Evolutionary conservation across 2,797 vertebrate genomes (phyloP).

Genomic region (Enoplosus armatus): DNA sequence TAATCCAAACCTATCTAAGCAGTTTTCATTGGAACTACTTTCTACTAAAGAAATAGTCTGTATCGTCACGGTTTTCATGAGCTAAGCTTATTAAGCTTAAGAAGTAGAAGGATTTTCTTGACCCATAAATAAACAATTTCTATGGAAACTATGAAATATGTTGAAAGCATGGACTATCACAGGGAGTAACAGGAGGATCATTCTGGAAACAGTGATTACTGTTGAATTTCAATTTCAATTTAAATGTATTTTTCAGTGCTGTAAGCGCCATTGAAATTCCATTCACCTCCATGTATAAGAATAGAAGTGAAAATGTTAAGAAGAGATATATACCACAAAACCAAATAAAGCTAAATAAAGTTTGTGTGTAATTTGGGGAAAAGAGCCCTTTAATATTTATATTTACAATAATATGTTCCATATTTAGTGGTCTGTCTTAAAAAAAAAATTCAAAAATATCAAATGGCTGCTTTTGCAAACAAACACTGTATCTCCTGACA

Average conservation of each 20-base stretch:
- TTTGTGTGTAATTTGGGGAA: constrained; percentile 2
- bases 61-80: not conserved
- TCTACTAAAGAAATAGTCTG: not conserved
- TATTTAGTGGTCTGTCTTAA: not conserved
- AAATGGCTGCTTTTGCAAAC: constrained; percentile 1
- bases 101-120: not conserved
- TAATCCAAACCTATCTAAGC: not conserved
- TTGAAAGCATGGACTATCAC: not conserved
- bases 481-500: not conserved
- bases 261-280: not conserved
- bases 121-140: not conserved
- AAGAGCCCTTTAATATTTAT: not conserved
- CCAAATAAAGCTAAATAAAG: not conserved
- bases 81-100: not conserved
- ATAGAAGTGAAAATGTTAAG: not conserved
- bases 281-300: not conserved
- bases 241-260: constrained; percentile 1
- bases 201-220: not conserved
- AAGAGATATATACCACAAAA: not conserved
- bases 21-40: not conserved
- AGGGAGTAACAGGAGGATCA: not conserved
- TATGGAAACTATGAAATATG: not conserved
- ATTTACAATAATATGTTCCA: not conserved
- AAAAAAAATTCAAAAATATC: not conserved
- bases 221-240: not conserved